Evolutionary conservation across 1,140 invertebrate species (phyloP).

Genomic region (Drosophila carrolli): DNA sequence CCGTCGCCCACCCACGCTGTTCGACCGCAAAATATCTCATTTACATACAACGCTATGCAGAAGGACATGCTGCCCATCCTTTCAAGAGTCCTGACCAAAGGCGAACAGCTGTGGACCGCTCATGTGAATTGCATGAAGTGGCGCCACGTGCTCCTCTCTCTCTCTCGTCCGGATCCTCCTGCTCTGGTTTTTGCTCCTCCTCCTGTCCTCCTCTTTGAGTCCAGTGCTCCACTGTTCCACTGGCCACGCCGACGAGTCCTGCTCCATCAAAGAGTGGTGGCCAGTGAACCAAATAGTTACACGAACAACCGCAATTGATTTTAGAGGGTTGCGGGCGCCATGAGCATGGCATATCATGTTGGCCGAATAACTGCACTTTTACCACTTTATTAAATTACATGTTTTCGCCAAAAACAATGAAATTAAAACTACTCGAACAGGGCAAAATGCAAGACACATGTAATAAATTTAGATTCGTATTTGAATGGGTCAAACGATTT

Average conservation of each 20-base stretch:
- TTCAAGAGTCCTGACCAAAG: slow-evolving; percentile 49
- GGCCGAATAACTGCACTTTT: slow-evolving; percentile 46
- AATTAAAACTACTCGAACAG: slow-evolving; percentile 24
- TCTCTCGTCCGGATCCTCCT: slow-evolving; percentile 1
- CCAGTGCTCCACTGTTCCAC: not conserved
- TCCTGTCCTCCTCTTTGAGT: not conserved
- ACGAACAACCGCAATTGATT: slow-evolving; percentile 71
- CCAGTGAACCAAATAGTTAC: slow-evolving; percentile 57
- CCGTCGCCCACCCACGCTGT: slow-evolving; percentile 20
- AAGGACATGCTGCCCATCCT: slow-evolving; percentile 30
- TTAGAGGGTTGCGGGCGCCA: slow-evolving; percentile 23
- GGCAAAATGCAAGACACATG: slow-evolving; percentile 20
- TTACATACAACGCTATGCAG: slow-evolving; percentile 59
- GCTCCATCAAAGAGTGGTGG: slow-evolving; percentile 23
- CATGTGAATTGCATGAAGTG: slow-evolving; percentile 80
- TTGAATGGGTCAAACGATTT: not conserved
- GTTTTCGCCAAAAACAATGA: slow-evolving; percentile 33
- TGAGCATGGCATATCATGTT: slow-evolving; percentile 38
- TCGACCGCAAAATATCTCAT: slow-evolving; percentile 76
- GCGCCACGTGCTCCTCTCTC: slow-evolving; percentile 29
- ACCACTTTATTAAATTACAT: slow-evolving; percentile 52
- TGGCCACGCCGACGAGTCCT: not conserved
- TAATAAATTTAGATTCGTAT: slow-evolving; percentile 22
- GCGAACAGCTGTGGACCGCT: slow-evolving; percentile 64
- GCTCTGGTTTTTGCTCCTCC: not conserved